Conservation (phyloP, 2,888 invertebrate species). For the Patella pellucida region DNA sequence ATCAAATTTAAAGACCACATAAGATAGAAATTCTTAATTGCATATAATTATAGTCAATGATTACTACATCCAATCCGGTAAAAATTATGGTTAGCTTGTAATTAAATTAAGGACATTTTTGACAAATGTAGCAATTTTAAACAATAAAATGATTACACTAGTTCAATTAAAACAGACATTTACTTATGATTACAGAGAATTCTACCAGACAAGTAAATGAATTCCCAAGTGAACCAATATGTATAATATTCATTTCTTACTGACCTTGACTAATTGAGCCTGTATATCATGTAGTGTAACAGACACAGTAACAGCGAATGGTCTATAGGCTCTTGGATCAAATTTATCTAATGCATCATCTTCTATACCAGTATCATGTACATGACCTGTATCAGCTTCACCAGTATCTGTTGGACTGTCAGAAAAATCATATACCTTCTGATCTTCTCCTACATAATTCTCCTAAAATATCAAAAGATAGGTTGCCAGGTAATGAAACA, state of each 20-base stretch:
- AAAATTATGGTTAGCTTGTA: too few relatives aligned
- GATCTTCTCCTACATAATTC: slow-evolving; percentile 97
- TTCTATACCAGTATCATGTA: slow-evolving; percentile 38
- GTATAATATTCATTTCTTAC: slow-evolving; percentile 2
- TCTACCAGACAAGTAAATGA: too few relatives aligned
- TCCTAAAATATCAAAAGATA: slow-evolving; percentile 75
- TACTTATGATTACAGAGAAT: too few relatives aligned
- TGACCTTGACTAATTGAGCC: slow-evolving; percentile 88
- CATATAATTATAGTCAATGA: too few relatives aligned
- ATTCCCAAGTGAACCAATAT: background rate
- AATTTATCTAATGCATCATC: slow-evolving; percentile 72
- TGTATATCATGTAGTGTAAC: slow-evolving; percentile 96
- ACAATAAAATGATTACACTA: too few relatives aligned
- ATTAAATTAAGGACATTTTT: too few relatives aligned
- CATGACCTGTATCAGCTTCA: slow-evolving; percentile 19
- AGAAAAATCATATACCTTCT: slow-evolving; percentile 90
- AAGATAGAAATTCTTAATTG: too few relatives aligned
- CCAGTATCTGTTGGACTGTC: slow-evolving; percentile 33
- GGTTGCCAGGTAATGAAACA: background rate
- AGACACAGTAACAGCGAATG: slow-evolving; percentile 91
- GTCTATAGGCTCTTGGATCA: slow-evolving; percentile 89
- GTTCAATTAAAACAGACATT: too few relatives aligned
- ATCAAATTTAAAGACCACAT: too few relatives aligned
- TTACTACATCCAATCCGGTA: too few relatives aligned
- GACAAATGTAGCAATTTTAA: too few relatives aligned